These are phyloP conservation scores for Ditula angustiorana DNA, from an alignment of 2,888 invertebrate genomes.

Conservation along the genomic window DNA sequence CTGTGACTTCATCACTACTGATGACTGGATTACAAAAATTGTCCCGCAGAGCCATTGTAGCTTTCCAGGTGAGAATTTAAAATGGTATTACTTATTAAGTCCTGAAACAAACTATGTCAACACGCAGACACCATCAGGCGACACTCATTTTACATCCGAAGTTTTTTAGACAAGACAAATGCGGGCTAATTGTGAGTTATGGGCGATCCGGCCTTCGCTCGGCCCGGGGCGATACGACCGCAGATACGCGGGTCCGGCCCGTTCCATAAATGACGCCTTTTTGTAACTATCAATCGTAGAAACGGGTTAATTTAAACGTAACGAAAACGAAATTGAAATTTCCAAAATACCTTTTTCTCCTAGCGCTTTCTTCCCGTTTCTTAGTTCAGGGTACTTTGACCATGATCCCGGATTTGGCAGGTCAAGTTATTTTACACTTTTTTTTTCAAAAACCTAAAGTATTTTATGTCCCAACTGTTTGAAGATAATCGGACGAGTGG, in stretches of 20 bases:
- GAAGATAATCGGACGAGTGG: no score
- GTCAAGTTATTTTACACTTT: no score
- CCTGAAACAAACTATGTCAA: background rate
- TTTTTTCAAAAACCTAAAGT: no score
- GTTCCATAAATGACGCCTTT: slow-evolving; percentile 41
- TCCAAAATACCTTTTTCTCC: background rate
- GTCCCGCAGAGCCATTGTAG: no score
- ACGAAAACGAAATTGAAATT: background rate
- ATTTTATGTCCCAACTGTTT: no score
- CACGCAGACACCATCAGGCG: background rate
- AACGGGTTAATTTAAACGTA: slow-evolving; percentile 25
- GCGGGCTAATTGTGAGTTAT: slow-evolving; percentile 35
- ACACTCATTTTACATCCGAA: slow-evolving; percentile 23
- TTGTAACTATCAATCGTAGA: slow-evolving; percentile 38
- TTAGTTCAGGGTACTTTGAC: no score
- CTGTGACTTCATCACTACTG: no score
- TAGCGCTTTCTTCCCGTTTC: no score
- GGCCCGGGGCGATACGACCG: slow-evolving; percentile 36
- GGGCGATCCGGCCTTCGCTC: slow-evolving; percentile 18
- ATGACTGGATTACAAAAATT: no score
- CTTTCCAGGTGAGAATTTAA: background rate
- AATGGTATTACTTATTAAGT: background rate
- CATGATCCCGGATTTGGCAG: no score
- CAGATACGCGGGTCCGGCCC: slow-evolving; percentile 40
- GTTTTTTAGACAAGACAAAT: slow-evolving; percentile 36